Conservation (phyloP, 2,113 vertebrate species). For the Ceuthmochares aereus region DNA sequence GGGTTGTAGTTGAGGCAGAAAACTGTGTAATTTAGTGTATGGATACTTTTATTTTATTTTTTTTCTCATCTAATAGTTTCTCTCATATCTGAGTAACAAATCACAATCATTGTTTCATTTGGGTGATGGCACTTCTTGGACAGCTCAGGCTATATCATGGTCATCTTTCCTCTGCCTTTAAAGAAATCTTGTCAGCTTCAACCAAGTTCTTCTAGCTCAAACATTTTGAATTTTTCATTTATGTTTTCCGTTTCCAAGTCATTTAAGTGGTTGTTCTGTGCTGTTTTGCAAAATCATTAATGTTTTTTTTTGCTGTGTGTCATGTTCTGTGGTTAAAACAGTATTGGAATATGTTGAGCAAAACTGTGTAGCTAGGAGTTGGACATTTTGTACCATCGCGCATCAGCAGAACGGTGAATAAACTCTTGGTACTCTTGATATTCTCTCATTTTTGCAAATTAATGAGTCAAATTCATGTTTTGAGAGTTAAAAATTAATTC, state of each 20-base stretch:
- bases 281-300: not conserved
- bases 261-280: not conserved
- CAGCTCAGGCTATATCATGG: not conserved
- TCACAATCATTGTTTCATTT: not conserved
- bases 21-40: not conserved
- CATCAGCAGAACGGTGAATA: not conserved
- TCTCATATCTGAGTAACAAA: not conserved
- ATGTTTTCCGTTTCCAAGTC: not conserved
- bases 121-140: not conserved
- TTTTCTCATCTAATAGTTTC: not conserved
- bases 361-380: not conserved
- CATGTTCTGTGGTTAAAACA: not conserved
- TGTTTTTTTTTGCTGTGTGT: rapidly evolving
- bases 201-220: not conserved
- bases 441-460: not conserved
- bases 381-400: not conserved
- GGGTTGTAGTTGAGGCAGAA: not conserved
- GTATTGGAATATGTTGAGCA: not conserved
- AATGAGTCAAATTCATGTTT: not conserved
- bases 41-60: not conserved
- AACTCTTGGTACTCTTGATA: not conserved
- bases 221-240: not conserved
- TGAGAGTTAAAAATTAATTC: not conserved
- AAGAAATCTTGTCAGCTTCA: not conserved
- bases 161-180: not conserved